Evolutionary conservation across 2,797 vertebrate species (phyloP).

Genomic region (Eremophila alpestris): DNA sequence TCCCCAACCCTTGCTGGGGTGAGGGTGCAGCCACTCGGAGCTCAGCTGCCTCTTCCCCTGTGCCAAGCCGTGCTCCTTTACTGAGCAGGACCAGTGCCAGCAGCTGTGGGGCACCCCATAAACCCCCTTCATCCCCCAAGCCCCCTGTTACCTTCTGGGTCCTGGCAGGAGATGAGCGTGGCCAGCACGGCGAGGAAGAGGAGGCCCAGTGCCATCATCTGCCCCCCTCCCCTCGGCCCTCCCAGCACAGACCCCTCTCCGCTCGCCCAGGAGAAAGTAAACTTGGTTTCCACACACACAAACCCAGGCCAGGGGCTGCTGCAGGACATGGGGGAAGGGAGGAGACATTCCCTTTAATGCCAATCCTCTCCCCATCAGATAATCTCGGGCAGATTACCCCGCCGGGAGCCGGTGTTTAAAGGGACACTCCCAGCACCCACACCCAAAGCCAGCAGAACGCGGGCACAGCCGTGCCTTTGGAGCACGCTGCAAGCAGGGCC

Average conservation of each 20-base stretch:
- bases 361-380: constrained; percentile 37
- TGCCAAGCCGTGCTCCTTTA: neutral
- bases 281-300: neutral
- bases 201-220: neutral
- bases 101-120: neutral
- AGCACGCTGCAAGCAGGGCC: neutral
- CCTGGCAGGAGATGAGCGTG: neutral
- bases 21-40: accelerated
- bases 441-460: accelerated
- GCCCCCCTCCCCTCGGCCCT: neutral
- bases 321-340: neutral
- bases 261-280: neutral
- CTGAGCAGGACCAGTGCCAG: neutral
- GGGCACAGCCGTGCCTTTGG: neutral
- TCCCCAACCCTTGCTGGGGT: accelerated
- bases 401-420: neutral
- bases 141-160: constrained; percentile 33
- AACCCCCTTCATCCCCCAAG: neutral
- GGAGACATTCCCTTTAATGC: constrained; percentile 36
- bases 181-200: neutral
- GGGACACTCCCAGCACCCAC: neutral
- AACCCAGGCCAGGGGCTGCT: neutral
- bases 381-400: constrained; percentile 60
- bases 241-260: neutral
- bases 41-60: accelerated